A percentile compares a stretch with the other conserved stretches of the same genome.
Evolutionary conservation across 2,888 invertebrate species (phyloP).

Genomic region (Acanthosepion pharaonis): DNA sequence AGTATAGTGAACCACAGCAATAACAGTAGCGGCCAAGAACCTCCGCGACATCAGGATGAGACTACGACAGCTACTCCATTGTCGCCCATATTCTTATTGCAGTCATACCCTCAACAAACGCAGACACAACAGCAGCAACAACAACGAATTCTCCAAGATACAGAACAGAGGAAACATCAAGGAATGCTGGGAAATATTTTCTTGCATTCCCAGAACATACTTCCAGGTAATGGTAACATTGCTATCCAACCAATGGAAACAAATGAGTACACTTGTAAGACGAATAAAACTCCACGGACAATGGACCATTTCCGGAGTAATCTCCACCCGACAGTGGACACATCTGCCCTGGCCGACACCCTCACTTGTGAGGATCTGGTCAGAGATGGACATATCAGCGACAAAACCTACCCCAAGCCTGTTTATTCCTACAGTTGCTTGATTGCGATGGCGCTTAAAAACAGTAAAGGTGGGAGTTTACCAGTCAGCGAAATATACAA

Average conservation of each 20-base stretch:
- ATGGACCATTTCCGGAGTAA: neutral
- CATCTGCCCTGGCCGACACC: neutral
- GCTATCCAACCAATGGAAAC: constrained; percentile 38
- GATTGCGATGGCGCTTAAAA: constrained; percentile 97
- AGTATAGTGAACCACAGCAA: neutral
- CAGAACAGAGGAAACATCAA: constrained; percentile 40
- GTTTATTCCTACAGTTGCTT: constrained; percentile 98
- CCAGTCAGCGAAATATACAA: constrained; percentile 99
- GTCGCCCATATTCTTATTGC: constrained; percentile 24
- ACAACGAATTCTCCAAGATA: constrained; percentile 39
- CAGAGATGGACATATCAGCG: constrained; percentile 53
- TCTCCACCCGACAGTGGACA: neutral
- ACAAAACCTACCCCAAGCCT: constrained; percentile 87
- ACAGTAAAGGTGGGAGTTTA: constrained; percentile 92
- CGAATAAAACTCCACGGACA: constrained; percentile 50
- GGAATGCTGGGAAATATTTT: constrained; percentile 6
- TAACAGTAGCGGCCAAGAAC: neutral
- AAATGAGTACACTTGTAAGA: neutral
- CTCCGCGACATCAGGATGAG: neutral
- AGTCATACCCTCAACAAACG: neutral
- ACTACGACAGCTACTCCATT: neutral
- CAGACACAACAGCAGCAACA: constrained; percentile 40
- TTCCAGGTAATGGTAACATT: neutral
- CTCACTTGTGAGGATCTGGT: neutral
- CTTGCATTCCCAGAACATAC: neutral